A percentile compares a stretch with the other conserved stretches of the same genome.
Evolutionary conservation across 2,113 vertebrate species (phyloP).

Genomic region (Tetrao urogallus): DNA sequence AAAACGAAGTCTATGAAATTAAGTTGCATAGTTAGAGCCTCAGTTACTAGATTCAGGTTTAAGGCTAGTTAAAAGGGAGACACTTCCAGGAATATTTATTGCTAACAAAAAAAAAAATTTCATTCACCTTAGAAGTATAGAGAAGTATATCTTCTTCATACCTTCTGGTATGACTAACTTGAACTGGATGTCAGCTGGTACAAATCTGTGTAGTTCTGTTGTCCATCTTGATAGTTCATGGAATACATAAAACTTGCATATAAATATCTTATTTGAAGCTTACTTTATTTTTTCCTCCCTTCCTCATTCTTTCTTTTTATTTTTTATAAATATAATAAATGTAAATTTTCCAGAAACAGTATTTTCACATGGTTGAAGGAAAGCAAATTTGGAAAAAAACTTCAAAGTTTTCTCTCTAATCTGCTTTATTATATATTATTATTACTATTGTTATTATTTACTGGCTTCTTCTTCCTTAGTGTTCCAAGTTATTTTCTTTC

Average conservation of each 20-base stretch:
- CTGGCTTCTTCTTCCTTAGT: background rate
- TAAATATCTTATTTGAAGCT: background rate
- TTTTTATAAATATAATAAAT: background rate
- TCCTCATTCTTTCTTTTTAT: accelerated
- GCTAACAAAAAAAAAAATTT: background rate
- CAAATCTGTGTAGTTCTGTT: background rate
- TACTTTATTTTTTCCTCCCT: background rate
- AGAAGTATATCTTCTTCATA: no score
- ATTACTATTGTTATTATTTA: background rate
- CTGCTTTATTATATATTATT: no score
- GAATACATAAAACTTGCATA: background rate
- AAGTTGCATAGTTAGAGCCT: background rate
- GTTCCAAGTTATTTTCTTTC: background rate
- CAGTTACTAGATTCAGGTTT: background rate
- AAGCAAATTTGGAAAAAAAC: no score
- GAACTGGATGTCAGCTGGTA: background rate
- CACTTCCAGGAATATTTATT: background rate
- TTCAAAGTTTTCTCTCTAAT: no score
- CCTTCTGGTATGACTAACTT: background rate
- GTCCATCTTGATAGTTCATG: background rate
- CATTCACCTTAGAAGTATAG: background rate
- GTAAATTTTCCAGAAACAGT: background rate
- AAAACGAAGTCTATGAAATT: background rate
- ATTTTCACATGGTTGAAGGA: background rate
- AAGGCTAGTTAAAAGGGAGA: background rate